phyloP scores from a whole-genome alignment of 1,140 invertebrate species.

The Bombus vancouverensis region DNA sequence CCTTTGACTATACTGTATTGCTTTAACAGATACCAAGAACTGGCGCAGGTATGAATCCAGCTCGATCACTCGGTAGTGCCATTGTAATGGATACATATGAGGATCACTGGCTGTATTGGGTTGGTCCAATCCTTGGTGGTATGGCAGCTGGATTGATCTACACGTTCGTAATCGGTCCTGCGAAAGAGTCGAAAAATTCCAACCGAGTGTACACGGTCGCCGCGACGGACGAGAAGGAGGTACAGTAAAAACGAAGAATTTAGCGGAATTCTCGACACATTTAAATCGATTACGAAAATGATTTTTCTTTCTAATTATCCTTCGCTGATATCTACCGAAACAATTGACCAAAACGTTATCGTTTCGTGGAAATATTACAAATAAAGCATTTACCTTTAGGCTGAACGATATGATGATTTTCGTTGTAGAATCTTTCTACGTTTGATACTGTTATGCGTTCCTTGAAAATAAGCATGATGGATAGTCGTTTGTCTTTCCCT shows the following conservation, averaged over 20 bases:
- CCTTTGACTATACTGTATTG: background rate
- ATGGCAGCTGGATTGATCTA: slow-evolving; percentile 90
- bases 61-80: slow-evolving; percentile 92
- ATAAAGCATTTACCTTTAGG: background rate
- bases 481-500: background rate
- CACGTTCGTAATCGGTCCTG: slow-evolving; percentile 87
- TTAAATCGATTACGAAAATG: background rate
- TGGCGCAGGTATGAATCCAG: slow-evolving; percentile 95
- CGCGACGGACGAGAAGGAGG: slow-evolving; percentile 87
- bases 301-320: background rate
- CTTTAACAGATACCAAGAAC: slow-evolving; percentile 87
- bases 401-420: slow-evolving; percentile 8
- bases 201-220: slow-evolving; percentile 84
- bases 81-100: slow-evolving; percentile 89
- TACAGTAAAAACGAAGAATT: slow-evolving; percentile 69
- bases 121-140: slow-evolving; percentile 91
- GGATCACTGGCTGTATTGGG: slow-evolving; percentile 96
- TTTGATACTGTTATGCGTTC: background rate
- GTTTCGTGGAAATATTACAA: too few species aligned
- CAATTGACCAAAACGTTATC: too few species aligned
- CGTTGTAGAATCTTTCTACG: slow-evolving; percentile 48
- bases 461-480: background rate
- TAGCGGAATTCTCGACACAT: background rate
- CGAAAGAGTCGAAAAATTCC: slow-evolving; percentile 78
- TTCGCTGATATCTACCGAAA: background rate